Conservation (phyloP, 2,113 vertebrate genomes). For the western clawed frog (Xenopus tropicalis) region DNA sequence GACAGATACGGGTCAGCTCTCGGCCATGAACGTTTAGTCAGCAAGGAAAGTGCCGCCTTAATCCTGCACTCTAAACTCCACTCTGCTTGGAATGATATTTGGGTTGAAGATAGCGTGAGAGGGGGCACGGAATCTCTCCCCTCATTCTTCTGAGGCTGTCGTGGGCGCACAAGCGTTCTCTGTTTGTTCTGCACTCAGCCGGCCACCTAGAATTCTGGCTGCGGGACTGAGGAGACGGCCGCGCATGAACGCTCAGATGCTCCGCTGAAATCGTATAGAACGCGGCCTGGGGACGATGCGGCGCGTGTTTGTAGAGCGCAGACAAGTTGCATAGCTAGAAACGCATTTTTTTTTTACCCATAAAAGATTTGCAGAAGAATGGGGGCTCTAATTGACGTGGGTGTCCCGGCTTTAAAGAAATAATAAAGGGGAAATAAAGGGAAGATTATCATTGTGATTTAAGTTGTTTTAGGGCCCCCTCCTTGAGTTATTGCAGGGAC, state of each 20-base stretch:
- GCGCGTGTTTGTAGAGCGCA: neutral
- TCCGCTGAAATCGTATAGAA: neutral
- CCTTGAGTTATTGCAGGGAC: no score
- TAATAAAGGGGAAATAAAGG: no score
- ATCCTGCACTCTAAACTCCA: neutral
- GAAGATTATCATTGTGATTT: no score
- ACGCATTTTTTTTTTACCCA: slow-evolving; percentile 4
- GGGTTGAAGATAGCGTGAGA: slow-evolving; percentile 1
- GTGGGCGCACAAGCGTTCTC: neutral
- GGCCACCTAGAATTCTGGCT: neutral
- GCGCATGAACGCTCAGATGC: slow-evolving; percentile 7
- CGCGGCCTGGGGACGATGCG: neutral
- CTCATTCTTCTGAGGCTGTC: neutral
- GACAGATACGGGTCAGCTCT: no score
- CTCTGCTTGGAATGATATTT: neutral
- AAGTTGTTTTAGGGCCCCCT: no score
- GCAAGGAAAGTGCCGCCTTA: no score
- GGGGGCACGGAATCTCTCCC: neutral
- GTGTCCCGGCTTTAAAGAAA: neutral
- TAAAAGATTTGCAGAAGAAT: slow-evolving; percentile 4
- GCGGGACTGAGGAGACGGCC: neutral
- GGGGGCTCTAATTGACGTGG: neutral
- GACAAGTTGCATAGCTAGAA: neutral
- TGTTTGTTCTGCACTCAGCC: slow-evolving; percentile 13
- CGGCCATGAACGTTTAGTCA: no score